Base-by-base conservation (phyloP, 2,888 invertebrate genomes). In the Julus scandinavius region DNA sequence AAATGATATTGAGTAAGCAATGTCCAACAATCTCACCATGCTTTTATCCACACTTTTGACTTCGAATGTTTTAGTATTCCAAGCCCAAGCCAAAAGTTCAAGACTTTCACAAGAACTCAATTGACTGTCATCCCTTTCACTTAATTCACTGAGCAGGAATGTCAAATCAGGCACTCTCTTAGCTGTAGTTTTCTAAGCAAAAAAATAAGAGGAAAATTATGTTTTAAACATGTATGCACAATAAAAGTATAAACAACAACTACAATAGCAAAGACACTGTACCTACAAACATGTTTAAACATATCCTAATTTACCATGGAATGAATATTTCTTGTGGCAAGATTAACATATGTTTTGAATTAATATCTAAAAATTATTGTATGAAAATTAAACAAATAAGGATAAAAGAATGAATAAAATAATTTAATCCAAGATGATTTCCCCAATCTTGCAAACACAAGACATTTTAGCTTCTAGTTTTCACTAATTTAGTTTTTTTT, bases 181-280 rank as follows among this genome's bases (percentile, higher is more conserved):
- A 17, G 88, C 38, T 7, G 87, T 15, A 13, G 38, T 4, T 86
- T 86, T 86, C 85, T 83, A 20, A 41, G 40, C 20, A 45, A 72
- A n/a, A 20, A 13, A 38, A 29, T n/a, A 41, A 63, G 0, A 63
- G 7, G 11, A 29, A 72, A 63, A 54, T 54, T 13, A 13, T n/a
- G 58, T n/a, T 1, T 63, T n/a, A n/a, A 63, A 45, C 7, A 45
- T 7, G 1, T 45, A 45, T 45, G 45, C 29, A 1, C 45, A 45
- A 45, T 45, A 45, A 7, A 45, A 89, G 91, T 91, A 91, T 91
- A 90, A 20, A 87, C 87, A 6, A 17, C 45, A 83, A 17, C 38
- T 88, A 87, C 11, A 38, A 9, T 29, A 20, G 29, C 29, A 29
- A 29, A 29, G 29, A 29, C 29, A 29, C 29, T 29, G 29, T 29